Conservation (phyloP, 1,140 invertebrate species). For the Nephotettix cincticeps region DNA sequence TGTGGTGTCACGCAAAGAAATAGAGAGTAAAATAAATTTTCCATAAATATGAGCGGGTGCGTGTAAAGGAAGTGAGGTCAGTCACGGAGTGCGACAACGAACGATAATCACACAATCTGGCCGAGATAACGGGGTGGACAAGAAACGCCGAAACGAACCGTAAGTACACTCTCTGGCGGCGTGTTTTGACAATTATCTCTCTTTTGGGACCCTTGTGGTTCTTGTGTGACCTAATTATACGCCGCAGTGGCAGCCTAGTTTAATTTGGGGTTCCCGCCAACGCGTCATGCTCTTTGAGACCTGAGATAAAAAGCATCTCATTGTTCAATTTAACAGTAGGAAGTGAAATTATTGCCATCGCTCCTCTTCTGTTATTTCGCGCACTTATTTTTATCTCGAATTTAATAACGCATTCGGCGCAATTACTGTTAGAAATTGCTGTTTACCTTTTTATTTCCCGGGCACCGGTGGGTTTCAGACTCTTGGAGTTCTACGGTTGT, state of each 20-base stretch:
- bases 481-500: too few species aligned
- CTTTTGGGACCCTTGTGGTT: neutral
- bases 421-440: neutral
- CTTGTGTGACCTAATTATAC: conserved; percentile 5
- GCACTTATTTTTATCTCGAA: conserved; percentile 5
- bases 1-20: too few species aligned
- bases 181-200: conserved; percentile 7
- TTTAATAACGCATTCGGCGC: neutral
- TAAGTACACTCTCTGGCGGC: neutral
- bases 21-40: too few species aligned
- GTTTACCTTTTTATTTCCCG: neutral
- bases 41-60: neutral
- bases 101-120: neutral
- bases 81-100: neutral
- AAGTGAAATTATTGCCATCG: neutral
- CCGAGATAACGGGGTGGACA: neutral
- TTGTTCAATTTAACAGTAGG: neutral
- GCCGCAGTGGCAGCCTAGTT: neutral
- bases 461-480: neutral
- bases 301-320: neutral
- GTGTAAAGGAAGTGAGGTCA: neutral
- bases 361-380: neutral
- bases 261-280: neutral
- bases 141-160: neutral
- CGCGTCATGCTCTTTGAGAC: neutral